A percentile compares a stretch with the other conserved stretches of the same genome.
Conservation (phyloP, 2,797 vertebrate species). For the Hoplostethus atlanticus region DNA sequence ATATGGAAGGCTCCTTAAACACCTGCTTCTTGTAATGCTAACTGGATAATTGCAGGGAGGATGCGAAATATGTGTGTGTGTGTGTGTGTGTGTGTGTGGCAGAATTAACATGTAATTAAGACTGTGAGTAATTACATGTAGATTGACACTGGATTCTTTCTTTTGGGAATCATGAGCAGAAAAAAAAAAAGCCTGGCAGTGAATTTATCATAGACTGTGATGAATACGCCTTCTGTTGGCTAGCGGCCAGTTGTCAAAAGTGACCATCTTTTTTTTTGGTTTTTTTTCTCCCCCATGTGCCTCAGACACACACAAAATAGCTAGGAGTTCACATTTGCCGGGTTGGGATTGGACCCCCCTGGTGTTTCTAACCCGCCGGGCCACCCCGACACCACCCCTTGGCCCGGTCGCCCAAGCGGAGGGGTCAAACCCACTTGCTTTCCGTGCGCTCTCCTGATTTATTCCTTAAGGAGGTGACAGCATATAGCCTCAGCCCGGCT, state of each 20-base stretch:
- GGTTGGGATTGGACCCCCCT: not conserved
- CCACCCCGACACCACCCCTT: conserved; percentile 1
- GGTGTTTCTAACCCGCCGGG: not conserved
- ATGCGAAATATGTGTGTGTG: conserved; percentile 37
- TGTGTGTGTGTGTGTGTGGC: no score
- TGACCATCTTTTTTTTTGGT: conserved; percentile 19
- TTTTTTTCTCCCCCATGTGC: conserved; percentile 29
- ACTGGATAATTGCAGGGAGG: conserved; percentile 54
- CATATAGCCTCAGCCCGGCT: not conserved
- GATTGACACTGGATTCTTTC: conserved; percentile 40
- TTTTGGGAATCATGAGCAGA: conserved; percentile 24
- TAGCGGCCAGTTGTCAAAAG: conserved; percentile 56
- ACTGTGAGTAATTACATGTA: conserved; percentile 56
- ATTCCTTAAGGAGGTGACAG: conserved; percentile 9
- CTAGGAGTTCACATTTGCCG: no score
- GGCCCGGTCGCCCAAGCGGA: not conserved
- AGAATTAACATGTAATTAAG: conserved; percentile 60
- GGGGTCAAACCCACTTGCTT: not conserved
- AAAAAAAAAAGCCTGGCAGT: conserved; percentile 19
- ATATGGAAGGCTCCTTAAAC: conserved; percentile 57
- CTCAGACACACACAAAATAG: conserved; percentile 13
- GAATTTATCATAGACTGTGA: conserved; percentile 39
- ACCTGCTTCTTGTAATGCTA: conserved; percentile 60
- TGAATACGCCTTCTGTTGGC: conserved; percentile 47
- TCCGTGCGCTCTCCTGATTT: no score